phyloP scores from a whole-genome alignment of 2,113 vertebrate species.

The Neopipo cinnamomea region DNA sequence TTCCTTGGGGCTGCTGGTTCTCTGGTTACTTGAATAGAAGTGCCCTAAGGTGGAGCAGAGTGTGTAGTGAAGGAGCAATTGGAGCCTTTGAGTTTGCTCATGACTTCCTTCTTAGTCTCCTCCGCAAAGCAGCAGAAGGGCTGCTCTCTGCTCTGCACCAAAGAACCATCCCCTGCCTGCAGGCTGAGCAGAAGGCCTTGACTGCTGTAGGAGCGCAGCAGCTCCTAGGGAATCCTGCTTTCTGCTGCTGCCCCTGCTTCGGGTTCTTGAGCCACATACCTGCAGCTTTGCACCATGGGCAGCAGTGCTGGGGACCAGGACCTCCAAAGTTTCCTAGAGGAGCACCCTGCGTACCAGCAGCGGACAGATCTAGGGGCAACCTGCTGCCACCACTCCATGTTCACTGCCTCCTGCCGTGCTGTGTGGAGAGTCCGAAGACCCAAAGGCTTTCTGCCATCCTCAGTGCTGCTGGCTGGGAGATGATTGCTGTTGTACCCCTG shows the following conservation, averaged over 20 bases:
- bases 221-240: neutral
- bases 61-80: neutral
- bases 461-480: neutral
- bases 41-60: neutral
- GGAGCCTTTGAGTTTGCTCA: neutral
- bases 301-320: neutral
- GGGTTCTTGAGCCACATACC: neutral
- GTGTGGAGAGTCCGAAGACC: neutral
- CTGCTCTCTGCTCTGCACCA: neutral
- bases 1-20: neutral
- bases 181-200: neutral
- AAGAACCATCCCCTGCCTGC: neutral
- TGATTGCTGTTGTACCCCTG: neutral
- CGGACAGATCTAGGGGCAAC: neutral
- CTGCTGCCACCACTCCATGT: neutral
- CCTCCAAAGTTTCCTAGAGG: neutral
- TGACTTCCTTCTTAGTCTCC: neutral
- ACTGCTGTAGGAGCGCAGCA: neutral
- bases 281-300: neutral
- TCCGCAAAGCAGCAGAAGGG: neutral
- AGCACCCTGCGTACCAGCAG: neutral
- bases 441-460: neutral
- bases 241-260: neutral
- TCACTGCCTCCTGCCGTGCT: neutral
- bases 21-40: neutral